These are phyloP conservation scores for Gastracanthus pulcherrimus DNA, from an alignment of 2,888 invertebrate genomes.

Conservation along the genomic window DNA sequence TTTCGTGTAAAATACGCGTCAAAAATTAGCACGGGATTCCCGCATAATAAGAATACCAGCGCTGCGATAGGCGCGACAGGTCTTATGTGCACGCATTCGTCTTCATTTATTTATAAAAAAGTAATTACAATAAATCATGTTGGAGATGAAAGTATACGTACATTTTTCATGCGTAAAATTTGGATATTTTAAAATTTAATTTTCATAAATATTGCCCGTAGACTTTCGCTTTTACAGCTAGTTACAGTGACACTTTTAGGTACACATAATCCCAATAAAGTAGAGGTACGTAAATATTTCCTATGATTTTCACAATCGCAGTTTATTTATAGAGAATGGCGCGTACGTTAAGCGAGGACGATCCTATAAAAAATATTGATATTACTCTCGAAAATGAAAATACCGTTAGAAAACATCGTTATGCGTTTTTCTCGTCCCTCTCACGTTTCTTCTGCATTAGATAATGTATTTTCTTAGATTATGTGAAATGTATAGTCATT, in stretches of 20 bases:
- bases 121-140: too few species aligned
- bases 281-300: not conserved
- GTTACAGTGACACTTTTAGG: not conserved
- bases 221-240: not conserved
- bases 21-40: not conserved
- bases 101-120: too few species aligned
- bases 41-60: slow-evolving; percentile 3
- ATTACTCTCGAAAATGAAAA: not conserved
- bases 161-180: not conserved
- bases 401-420: not conserved
- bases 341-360: too few species aligned
- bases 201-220: not conserved
- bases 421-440: too few species aligned
- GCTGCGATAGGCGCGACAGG: not conserved
- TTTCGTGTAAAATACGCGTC: not conserved
- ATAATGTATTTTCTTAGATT: not conserved
- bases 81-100: too few species aligned
- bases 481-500: not conserved
- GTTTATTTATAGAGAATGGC: not conserved
- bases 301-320: not conserved
- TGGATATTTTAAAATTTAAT: not conserved
- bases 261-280: not conserved
- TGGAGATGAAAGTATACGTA: not conserved
- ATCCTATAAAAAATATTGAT: not conserved
- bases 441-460: not conserved